Evolutionary conservation across 2,888 invertebrate genomes (phyloP).

Genomic region (Ferdinandea cuprea): DNA sequence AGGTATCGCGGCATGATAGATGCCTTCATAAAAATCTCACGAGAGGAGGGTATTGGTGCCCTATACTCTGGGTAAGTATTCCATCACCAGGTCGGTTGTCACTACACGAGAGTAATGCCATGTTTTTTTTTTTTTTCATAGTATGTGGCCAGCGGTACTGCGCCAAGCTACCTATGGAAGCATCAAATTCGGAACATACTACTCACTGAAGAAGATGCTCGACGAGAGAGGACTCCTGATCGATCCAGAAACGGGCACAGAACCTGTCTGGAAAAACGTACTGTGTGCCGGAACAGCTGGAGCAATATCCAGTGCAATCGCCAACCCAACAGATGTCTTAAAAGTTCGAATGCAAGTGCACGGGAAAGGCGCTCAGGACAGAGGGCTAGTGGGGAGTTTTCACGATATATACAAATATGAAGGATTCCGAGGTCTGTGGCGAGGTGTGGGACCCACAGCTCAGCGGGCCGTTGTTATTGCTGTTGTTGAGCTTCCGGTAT

Average conservation of each 20-base stretch:
- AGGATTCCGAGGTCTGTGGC: slow-evolving; percentile 94
- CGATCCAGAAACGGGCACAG: slow-evolving; percentile 83
- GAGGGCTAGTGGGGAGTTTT: slow-evolving; percentile 90
- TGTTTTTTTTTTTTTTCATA: too few species aligned
- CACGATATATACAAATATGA: slow-evolving; percentile 92
- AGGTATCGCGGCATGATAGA: slow-evolving; percentile 96
- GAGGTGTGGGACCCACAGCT: slow-evolving; percentile 95
- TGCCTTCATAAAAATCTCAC: slow-evolving; percentile 93
- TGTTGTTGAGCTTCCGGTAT: slow-evolving; percentile 96
- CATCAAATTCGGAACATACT: slow-evolving; percentile 98
- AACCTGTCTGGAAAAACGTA: slow-evolving; percentile 88
- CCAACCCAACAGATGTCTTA: slow-evolving; percentile 97
- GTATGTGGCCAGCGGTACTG: slow-evolving; percentile 95
- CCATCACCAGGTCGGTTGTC: background rate
- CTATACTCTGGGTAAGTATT: slow-evolving; percentile 94
- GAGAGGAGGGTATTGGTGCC: slow-evolving; percentile 93
- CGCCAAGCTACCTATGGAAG: slow-evolving; percentile 98
- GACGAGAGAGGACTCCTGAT: slow-evolving; percentile 84
- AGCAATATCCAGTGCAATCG: slow-evolving; percentile 96
- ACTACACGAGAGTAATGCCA: background rate
- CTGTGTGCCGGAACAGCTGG: slow-evolving; percentile 89
- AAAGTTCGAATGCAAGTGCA: slow-evolving; percentile 96
- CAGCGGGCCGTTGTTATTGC: slow-evolving; percentile 97
- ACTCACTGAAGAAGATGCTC: slow-evolving; percentile 91
- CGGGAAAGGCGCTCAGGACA: slow-evolving; percentile 85